Base-by-base conservation (phyloP, 2,797 vertebrate species). In the Coregonus ussuriensis region DNA sequence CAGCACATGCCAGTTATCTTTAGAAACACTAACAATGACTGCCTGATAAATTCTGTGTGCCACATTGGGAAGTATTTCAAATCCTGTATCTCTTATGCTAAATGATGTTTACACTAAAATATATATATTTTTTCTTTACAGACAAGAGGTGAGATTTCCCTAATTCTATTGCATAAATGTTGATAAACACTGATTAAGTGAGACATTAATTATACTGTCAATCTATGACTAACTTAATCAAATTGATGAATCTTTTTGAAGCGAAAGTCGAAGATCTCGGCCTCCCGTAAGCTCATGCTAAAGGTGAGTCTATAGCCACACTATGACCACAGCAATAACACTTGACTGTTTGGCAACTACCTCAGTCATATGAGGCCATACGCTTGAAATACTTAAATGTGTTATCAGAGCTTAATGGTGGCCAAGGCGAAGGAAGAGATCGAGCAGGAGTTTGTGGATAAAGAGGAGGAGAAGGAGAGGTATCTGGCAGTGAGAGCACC, bases 221-320 rank as follows among this genome's bases (percentile, higher is more conserved):
- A 71, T 63, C 13, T 4, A 29, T 68, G 3, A 33, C 33, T 1
- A 1, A 16, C 13, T 79, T 3, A 65, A 41, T 6, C 33, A 72
- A 69, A 16, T 76, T 62, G 11, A 21, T 33, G 4, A 21, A 71
- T 29, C 47, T 63, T 63, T 63, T 63, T 63, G 59, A 63, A 98
- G 97, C 96, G 93, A 88, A 99, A 98, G 94, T 94, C 96, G 76
- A 99, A 99, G 94, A 99, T 99, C 90, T 95, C 97, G 6, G 98
- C 98, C 18, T 99, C 98, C 3, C 96, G 97, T 71, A 99, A 98
- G 83, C 96, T 99, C 81, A 79, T 98, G 93, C 91, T 99, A 68
- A 99, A 99, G 97, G 98, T 98, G 85, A 92, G 92, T 81, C 25
- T 1, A 41, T 6, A 0, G 29, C 18, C 63, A 59, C 62, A 35